These are phyloP conservation scores for Terebella lapidaria DNA, from an alignment of 2,888 invertebrate species.

Conservation along the genomic window DNA sequence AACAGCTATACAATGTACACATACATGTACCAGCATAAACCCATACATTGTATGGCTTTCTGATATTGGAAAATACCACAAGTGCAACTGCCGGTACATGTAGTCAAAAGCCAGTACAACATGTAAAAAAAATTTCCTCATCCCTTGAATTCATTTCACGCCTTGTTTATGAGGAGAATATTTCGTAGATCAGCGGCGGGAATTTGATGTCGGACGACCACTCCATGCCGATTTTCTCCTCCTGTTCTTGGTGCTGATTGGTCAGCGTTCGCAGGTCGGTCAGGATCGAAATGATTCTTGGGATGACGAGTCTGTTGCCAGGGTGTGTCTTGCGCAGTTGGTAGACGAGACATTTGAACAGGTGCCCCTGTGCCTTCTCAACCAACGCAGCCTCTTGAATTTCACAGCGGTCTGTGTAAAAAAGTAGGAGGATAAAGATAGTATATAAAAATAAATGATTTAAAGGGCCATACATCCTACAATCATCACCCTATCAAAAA, in stretches of 20 bases:
- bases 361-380: constrained; percentile 10
- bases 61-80: too few relatives aligned
- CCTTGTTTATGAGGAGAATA: constrained; percentile 17
- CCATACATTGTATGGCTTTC: too few relatives aligned
- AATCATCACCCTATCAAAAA: too few relatives aligned
- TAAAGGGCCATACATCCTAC: too few relatives aligned
- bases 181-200: constrained; percentile 23
- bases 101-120: too few relatives aligned
- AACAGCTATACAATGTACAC: too few relatives aligned
- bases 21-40: too few relatives aligned
- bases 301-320: constrained; percentile 9
- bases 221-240: constrained; percentile 18
- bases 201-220: constrained; percentile 19
- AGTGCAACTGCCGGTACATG: too few relatives aligned
- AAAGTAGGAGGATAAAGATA: too few relatives aligned
- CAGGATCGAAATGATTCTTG: constrained; percentile 10
- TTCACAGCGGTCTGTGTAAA: constrained; percentile 9
- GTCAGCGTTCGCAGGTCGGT: constrained; percentile 18
- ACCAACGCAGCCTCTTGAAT: constrained; percentile 11
- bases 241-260: constrained; percentile 15
- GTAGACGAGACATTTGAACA: constrained; percentile 14
- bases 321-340: constrained; percentile 16
- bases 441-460: too few relatives aligned
- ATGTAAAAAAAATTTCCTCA: too few relatives aligned
- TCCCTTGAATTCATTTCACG: too few relatives aligned